These are phyloP conservation scores for Platycheirus rosarum DNA, from an alignment of 2,888 invertebrate genomes.

Conservation along the genomic window DNA sequence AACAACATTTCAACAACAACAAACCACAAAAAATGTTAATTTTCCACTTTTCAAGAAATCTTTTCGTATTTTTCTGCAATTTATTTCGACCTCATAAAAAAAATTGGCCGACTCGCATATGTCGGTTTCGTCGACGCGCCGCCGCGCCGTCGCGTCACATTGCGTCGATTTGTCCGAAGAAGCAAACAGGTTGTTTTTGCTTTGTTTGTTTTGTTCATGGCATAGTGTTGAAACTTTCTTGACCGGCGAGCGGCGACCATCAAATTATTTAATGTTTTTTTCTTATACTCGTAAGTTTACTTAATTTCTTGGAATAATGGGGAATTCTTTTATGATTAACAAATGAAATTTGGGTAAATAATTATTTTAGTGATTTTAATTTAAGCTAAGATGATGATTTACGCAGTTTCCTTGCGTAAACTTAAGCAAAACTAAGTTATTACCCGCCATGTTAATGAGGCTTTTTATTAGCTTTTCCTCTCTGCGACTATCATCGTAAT, in stretches of 20 bases:
- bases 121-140: too few relatives aligned
- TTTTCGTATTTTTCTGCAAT: constrained; percentile 20
- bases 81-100: constrained; percentile 26
- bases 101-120: constrained; percentile 13
- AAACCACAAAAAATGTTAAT: constrained; percentile 17
- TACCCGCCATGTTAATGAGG: too few relatives aligned
- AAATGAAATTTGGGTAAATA: too few relatives aligned
- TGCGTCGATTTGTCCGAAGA: background rate
- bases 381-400: too few relatives aligned
- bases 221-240: constrained; percentile 15
- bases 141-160: background rate
- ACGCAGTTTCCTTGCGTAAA: too few relatives aligned
- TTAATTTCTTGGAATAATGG: too few relatives aligned
- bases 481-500: too few relatives aligned
- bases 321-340: too few relatives aligned
- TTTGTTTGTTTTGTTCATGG: constrained; percentile 21
- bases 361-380: too few relatives aligned
- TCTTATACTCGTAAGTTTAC: background rate
- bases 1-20: constrained; percentile 9
- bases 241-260: too few relatives aligned
- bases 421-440: too few relatives aligned
- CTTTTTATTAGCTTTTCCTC: too few relatives aligned
- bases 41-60: constrained; percentile 2
- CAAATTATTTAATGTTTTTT: constrained; percentile 14
- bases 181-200: constrained; percentile 13